Evolutionary conservation across 2,888 invertebrate genomes (phyloP).

Genomic region (Callosobruchus maculatus): DNA sequence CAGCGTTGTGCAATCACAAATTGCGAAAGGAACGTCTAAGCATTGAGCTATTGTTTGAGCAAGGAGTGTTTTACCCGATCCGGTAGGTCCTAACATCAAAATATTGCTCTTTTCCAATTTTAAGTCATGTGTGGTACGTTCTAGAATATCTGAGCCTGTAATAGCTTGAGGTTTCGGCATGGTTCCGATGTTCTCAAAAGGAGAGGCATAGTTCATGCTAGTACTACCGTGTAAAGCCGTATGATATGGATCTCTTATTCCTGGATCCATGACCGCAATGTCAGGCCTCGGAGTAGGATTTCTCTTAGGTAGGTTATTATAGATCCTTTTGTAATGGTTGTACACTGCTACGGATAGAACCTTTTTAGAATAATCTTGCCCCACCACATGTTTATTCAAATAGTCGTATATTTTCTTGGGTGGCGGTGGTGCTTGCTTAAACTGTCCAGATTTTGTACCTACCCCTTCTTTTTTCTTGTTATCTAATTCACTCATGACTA

Average conservation of each 20-base stretch:
- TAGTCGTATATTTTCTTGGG: slow-evolving; percentile 97
- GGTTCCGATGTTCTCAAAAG: slow-evolving; percentile 46
- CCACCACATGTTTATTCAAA: slow-evolving; percentile 93
- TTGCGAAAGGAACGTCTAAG: slow-evolving; percentile 97
- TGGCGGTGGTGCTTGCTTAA: slow-evolving; percentile 86
- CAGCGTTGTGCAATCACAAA: slow-evolving; percentile 95
- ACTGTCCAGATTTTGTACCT: slow-evolving; percentile 68
- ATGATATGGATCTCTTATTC: slow-evolving; percentile 43
- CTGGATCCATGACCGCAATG: slow-evolving; percentile 60
- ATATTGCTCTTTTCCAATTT: slow-evolving; percentile 96
- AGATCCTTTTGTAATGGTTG: slow-evolving; percentile 97
- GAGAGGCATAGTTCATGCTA: background rate
- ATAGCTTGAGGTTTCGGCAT: slow-evolving; percentile 63
- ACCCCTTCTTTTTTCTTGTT: slow-evolving; percentile 85
- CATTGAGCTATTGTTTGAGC: slow-evolving; percentile 98
- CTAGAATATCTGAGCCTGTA: slow-evolving; percentile 74
- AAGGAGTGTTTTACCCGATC: slow-evolving; percentile 94
- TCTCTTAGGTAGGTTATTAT: slow-evolving; percentile 76
- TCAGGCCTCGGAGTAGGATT: slow-evolving; percentile 45
- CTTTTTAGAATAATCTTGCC: slow-evolving; percentile 96
- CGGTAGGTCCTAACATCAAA: slow-evolving; percentile 92
- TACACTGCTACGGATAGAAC: slow-evolving; percentile 95
- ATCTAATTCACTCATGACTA: slow-evolving; percentile 90
- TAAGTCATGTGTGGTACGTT: slow-evolving; percentile 76
- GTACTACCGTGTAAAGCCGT: background rate